phyloP scores from a whole-genome alignment of 2,113 vertebrate genomes.

The Mustela nigripes region DNA sequence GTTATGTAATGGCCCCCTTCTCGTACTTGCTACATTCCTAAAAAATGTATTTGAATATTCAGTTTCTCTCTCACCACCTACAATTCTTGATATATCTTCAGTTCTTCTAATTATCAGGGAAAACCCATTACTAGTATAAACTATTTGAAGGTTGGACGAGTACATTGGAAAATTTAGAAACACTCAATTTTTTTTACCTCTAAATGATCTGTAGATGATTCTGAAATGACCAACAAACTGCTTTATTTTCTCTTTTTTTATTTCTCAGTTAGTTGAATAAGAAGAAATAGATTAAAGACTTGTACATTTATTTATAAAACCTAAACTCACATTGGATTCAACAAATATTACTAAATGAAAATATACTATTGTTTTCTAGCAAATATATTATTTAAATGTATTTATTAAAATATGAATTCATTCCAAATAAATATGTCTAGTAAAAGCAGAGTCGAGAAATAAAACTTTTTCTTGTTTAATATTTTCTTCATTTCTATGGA shows the following conservation, averaged over 20 bases:
- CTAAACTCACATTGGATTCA: not conserved
- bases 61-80: not conserved
- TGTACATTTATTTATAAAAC: not conserved
- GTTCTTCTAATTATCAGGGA: not conserved
- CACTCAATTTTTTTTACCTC: not conserved
- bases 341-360: not conserved
- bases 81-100: not conserved
- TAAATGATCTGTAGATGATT: not conserved
- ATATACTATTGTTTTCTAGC: not conserved
- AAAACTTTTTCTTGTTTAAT: not conserved
- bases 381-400: not conserved
- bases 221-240: not conserved
- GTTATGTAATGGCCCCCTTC: not conserved
- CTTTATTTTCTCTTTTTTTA: not conserved
- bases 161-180: not conserved
- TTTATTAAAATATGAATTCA: not conserved
- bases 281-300: not conserved
- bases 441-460: not conserved
- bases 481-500: not conserved
- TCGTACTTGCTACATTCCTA: not conserved
- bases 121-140: not conserved
- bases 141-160: not conserved
- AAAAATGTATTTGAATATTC: not conserved
- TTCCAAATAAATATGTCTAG: not conserved
- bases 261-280: not conserved